Evolutionary conservation across 2,888 invertebrate genomes (phyloP).

Genomic region (Cantharis rustica): DNA sequence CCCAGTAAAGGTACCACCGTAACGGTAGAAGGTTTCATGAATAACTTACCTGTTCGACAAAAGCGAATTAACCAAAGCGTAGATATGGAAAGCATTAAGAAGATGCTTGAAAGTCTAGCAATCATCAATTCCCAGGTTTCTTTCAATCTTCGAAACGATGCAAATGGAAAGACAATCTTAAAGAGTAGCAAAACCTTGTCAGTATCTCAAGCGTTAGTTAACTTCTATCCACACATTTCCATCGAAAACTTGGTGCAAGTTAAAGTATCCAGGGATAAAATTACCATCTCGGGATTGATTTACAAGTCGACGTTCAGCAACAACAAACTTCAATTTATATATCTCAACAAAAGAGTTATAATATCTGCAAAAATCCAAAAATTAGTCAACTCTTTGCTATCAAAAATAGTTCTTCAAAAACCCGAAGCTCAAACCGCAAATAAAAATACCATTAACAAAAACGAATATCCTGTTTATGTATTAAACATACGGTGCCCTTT

Average conservation of each 20-base stretch:
- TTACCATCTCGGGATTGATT: slow-evolving; percentile 63
- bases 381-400: slow-evolving; percentile 52
- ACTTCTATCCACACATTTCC: slow-evolving; percentile 56
- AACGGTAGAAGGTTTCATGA: slow-evolving; percentile 68
- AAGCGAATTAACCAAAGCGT: slow-evolving; percentile 59
- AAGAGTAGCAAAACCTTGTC: slow-evolving; percentile 63
- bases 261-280: slow-evolving; percentile 53
- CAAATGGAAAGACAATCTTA: slow-evolving; percentile 62
- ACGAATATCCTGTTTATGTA: slow-evolving; percentile 57
- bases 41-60: slow-evolving; percentile 66
- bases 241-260: slow-evolving; percentile 52
- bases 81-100: slow-evolving; percentile 66
- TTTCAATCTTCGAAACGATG: slow-evolving; percentile 71
- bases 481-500: slow-evolving; percentile 61
- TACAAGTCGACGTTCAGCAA: slow-evolving; percentile 57
- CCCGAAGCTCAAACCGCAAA: slow-evolving; percentile 14
- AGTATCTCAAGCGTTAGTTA: slow-evolving; percentile 60
- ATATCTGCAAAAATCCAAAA: slow-evolving; percentile 59
- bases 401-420: slow-evolving; percentile 30
- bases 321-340: slow-evolving; percentile 65
- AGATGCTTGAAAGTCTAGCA: slow-evolving; percentile 65
- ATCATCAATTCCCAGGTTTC: slow-evolving; percentile 69
- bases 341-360: slow-evolving; percentile 67
- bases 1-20: slow-evolving; percentile 75
- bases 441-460: slow-evolving; percentile 20